Evolutionary conservation across 2,113 vertebrate genomes (phyloP), one percentile per base, ranked within the genome.

Genomic region (Prietella phreatophila): DNA sequence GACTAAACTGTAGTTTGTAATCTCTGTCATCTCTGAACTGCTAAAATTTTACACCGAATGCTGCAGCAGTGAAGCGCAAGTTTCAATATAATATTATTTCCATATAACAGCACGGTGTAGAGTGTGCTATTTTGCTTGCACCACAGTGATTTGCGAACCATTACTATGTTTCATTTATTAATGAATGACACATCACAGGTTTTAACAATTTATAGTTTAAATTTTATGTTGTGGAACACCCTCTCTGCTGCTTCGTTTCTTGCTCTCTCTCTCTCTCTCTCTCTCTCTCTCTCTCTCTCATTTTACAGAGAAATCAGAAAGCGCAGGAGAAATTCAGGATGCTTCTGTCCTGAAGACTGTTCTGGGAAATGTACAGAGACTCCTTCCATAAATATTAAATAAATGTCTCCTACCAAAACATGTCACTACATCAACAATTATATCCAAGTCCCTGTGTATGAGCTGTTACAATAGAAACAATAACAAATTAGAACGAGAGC

Each of bases 221-320:
- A 20, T 73, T 39, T 73, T 50, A 76, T 76, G 10, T 0, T 50
- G 22, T 42, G 22, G 39, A 76, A 47, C 10, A 42, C 47, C 47
- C 47, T 50, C 9, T 50, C 9, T 50, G 39, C 39, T 42, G 39
- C 39, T 39, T 4, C 4, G 1, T n/a, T n/a, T n/a, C n/a, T n/a
- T n/a, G n/a, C 47, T 47, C 47, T 8, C 47, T 47, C 47, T 8
- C 7, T 50, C 47, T 10, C 47, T 50, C 9, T 50, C 47, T 60
- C 75, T 39, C 58, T 56, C 78, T 75, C 84, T 60, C 47, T 84
- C 61, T 65, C 19, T 33, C 15, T 71, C 33, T 75, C 71, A 71
- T 71, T 71, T 71, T 71, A 36, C 67, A 2, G n/a, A 71, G 67
- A 17, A 71, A 71, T 36, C 30, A 33, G 5, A 36, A 71, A 33